phyloP scores from a whole-genome alignment of 1,140 invertebrate genomes.

The Diorhabda elongata region DNA sequence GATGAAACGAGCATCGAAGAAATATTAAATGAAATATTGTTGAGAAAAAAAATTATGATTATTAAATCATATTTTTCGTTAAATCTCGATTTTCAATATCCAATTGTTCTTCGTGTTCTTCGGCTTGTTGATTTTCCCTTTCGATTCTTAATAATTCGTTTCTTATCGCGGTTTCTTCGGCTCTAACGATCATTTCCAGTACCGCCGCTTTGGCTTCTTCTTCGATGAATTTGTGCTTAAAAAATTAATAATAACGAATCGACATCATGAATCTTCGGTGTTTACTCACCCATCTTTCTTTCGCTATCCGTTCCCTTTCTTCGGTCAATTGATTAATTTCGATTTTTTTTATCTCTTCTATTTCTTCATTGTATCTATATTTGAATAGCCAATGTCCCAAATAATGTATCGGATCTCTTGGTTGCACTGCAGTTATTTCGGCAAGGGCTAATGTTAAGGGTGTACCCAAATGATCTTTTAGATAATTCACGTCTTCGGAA shows the following conservation, averaged over 20 bases:
- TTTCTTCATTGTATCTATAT: slow-evolving; percentile 46
- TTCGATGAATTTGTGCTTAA: slow-evolving; percentile 36
- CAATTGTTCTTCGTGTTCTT: slow-evolving; percentile 31
- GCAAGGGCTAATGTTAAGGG: slow-evolving; percentile 44
- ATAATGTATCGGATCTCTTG: slow-evolving; percentile 47
- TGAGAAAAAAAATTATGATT: too few species aligned
- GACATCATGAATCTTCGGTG: not conserved
- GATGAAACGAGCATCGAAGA: too few species aligned
- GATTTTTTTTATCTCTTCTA: slow-evolving; percentile 33
- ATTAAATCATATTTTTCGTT: too few species aligned
- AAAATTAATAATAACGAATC: not conserved
- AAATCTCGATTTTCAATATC: not conserved
- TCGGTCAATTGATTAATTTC: slow-evolving; percentile 37
- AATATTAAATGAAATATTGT: too few species aligned
- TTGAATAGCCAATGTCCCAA: slow-evolving; percentile 47
- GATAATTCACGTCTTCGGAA: slow-evolving; percentile 42
- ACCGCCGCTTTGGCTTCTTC: slow-evolving; percentile 38
- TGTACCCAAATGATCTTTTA: slow-evolving; percentile 42
- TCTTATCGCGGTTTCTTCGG: slow-evolving; percentile 35
- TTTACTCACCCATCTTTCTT: slow-evolving; percentile 37
- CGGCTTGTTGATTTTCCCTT: slow-evolving; percentile 27
- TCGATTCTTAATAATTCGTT: slow-evolving; percentile 37
- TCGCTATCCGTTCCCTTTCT: slow-evolving; percentile 35
- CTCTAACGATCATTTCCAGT: slow-evolving; percentile 36
- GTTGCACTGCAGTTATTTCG: slow-evolving; percentile 45